These are phyloP conservation scores for Thereva nobilitata DNA, from an alignment of 2,888 invertebrate species.

Conservation along the genomic window DNA sequence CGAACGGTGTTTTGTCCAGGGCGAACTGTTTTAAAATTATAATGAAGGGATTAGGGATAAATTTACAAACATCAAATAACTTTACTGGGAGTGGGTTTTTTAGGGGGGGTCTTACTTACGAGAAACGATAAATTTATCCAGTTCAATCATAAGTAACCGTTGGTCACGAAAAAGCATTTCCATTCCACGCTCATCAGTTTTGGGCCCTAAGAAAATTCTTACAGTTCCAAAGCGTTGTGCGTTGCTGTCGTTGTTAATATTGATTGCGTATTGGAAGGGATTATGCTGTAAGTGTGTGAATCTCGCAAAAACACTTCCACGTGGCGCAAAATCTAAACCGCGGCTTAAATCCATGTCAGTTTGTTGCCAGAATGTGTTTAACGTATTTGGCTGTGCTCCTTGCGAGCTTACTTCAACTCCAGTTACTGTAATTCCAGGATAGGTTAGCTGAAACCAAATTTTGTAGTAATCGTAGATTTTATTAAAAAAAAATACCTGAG, in stretches of 20 bases:
- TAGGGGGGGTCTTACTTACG: constrained; percentile 59
- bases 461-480: too few species aligned
- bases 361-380: constrained; percentile 79
- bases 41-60: background rate
- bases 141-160: constrained; percentile 67
- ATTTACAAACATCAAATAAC: background rate
- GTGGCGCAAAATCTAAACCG: constrained; percentile 80
- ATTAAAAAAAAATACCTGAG: constrained; percentile 54
- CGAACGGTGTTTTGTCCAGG: constrained; percentile 70
- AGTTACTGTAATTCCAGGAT: constrained; percentile 63
- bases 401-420: constrained; percentile 62
- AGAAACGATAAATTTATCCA: constrained; percentile 67
- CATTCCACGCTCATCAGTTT: constrained; percentile 67
- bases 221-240: constrained; percentile 64
- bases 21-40: constrained; percentile 60
- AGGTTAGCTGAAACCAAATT: constrained; percentile 45
- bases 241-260: constrained; percentile 64
- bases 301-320: constrained; percentile 70
- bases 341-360: constrained; percentile 76
- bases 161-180: constrained; percentile 66
- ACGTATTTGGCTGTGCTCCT: constrained; percentile 62
- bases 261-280: constrained; percentile 70
- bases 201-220: constrained; percentile 70
- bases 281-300: constrained; percentile 79
- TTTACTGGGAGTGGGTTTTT: background rate